Evolutionary conservation across 2,797 vertebrate genomes (phyloP).

Genomic region (Centropyge bicolor): DNA sequence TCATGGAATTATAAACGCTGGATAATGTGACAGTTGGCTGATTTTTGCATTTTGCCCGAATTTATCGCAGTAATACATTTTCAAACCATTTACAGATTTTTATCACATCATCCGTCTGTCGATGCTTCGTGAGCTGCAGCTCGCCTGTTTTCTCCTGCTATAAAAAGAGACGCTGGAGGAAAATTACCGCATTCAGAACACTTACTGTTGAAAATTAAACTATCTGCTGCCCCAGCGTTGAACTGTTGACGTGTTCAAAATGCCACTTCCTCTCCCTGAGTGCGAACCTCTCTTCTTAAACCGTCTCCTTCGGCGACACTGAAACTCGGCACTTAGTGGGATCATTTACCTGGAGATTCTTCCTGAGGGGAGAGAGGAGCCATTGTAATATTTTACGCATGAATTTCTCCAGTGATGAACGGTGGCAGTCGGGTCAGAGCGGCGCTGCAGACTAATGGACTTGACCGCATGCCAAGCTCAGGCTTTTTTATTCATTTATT

Average conservation of each 20-base stretch:
- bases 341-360: slow-evolving; percentile 51
- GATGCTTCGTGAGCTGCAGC: not conserved
- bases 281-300: not conserved
- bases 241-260: slow-evolving; percentile 5
- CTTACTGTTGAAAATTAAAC: not conserved
- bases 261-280: slow-evolving; percentile 3
- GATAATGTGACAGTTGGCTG: slow-evolving; percentile 18
- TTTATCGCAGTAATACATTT: not conserved
- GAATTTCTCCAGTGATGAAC: slow-evolving; percentile 45
- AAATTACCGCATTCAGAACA: not conserved
- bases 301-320: slow-evolving; percentile 19
- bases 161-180: not conserved
- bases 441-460: slow-evolving; percentile 16
- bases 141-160: not conserved
- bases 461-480: slow-evolving; percentile 30
- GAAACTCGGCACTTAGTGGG: slow-evolving; percentile 41
- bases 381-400: slow-evolving; percentile 48
- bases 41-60: slow-evolving; percentile 2
- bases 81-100: not conserved
- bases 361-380: slow-evolving; percentile 32
- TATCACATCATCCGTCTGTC: not conserved
- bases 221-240: not conserved
- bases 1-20: slow-evolving; percentile 15
- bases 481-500: slow-evolving; percentile 10
- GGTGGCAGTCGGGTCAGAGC: not conserved